Base-by-base conservation (phyloP, 2,888 invertebrate genomes). In the Sussaba pulchella region DNA sequence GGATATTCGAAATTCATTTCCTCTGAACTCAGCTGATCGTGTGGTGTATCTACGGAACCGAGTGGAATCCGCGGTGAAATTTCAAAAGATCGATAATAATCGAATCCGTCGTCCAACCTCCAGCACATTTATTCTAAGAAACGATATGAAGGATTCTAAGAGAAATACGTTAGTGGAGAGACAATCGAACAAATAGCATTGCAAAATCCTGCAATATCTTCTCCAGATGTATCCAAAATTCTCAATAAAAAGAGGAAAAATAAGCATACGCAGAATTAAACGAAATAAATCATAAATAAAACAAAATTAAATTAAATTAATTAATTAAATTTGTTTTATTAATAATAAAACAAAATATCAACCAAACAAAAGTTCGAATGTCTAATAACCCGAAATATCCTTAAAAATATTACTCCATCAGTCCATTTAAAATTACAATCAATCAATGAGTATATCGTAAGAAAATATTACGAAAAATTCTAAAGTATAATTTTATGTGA, bases 21-120 rank as follows among this genome's bases (percentile, higher is more conserved):
- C 12, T 2, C 2, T n/a, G 14, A n/a, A 2, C 14, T 6, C 1
- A 45, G 2, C 2, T 45, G 4, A n/a, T 45, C 17, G 14, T 1
- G 3, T n/a, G 6, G 2, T 5, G 17, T 36, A 59, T 36, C 57
- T 36, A 36, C 17, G 36, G 57, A 59, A 39, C 14, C 6, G 17
- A 8, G 31, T 14, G 9, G 31, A 31, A 57, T 14, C 26, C 54
- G n/a, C n/a, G 8, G 54, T 14, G 57, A 59, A 36, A 19, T 54
- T 64, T 17, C 26, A 41, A 57, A 66, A 14, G 66, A 26, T 66
- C 66, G 47, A 66, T 36, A 54, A 57, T 57, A 74, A 36, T 24
- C 21, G 47, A 39, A 43, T 10, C 10, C 10, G 26, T 19, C 10
- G 4, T n/a, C 4, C 14, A 6, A 1, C 2, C 8, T 39, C 39